phyloP scores from a whole-genome alignment of 2,888 invertebrate genomes.

The Leucozona laternaria region DNA sequence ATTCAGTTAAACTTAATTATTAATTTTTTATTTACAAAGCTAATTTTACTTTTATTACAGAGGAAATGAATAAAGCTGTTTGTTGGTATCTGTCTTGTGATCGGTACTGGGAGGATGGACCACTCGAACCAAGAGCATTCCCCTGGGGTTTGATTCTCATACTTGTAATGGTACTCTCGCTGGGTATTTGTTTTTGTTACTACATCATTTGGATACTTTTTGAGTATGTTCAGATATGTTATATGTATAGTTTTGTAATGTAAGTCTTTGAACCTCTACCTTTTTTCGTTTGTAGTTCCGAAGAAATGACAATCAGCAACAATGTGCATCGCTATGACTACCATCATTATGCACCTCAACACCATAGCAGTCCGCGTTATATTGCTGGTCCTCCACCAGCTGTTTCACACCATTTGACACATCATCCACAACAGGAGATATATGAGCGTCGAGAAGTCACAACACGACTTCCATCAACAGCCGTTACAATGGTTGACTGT shows the following conservation, averaged over 20 bases:
- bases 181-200: constrained; percentile 94
- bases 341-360: constrained; percentile 81
- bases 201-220: constrained; percentile 96
- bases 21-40: not conserved
- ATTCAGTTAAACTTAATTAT: not conserved
- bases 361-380: constrained; percentile 79
- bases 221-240: constrained; percentile 88
- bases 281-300: constrained; percentile 80
- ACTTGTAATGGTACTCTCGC: constrained; percentile 91
- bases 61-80: constrained; percentile 93
- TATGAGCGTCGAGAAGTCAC: constrained; percentile 83
- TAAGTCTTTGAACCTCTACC: not conserved
- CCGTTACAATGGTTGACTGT: constrained; percentile 77
- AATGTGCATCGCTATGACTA: constrained; percentile 79
- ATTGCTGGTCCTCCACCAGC: constrained; percentile 77
- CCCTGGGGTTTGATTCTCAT: constrained; percentile 92
- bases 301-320: constrained; percentile 83
- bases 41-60: constrained; percentile 83
- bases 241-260: not conserved
- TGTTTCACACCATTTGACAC: constrained; percentile 77
- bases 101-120: constrained; percentile 95
- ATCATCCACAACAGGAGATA: constrained; percentile 82
- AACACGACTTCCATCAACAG: constrained; percentile 80
- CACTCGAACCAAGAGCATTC: constrained; percentile 89
- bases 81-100: constrained; percentile 97